These are phyloP conservation scores for Leptoteleia sp. DNA, from an alignment of 1,140 invertebrate genomes.

Conservation along the genomic window DNA sequence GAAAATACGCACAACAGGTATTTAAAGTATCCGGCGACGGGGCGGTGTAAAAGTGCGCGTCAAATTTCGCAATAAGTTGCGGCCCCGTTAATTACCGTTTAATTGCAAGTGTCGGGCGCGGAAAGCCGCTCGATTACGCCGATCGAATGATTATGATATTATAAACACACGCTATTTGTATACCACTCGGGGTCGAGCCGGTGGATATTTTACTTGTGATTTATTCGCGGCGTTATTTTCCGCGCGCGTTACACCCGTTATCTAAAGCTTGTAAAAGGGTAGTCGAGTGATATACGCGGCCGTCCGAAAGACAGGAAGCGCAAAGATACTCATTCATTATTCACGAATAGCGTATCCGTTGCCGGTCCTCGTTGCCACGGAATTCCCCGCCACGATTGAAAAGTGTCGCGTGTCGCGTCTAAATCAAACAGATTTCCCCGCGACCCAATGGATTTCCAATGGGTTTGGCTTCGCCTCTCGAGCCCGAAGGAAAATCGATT, in stretches of 20 bases:
- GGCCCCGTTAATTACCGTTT: no score
- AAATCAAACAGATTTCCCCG: constrained; percentile 17
- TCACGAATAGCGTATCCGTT: constrained; percentile 38
- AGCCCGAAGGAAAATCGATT: no score
- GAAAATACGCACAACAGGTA: no score
- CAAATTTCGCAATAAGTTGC: no score
- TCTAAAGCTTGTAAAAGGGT: constrained; percentile 45
- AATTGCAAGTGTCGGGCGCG: no score
- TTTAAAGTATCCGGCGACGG: no score
- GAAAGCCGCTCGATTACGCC: no score
- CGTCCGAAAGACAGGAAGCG: constrained; percentile 35
- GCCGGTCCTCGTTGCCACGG: not conserved
- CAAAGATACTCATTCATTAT: constrained; percentile 49
- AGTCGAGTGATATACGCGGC: constrained; percentile 30
- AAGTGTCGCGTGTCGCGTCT: constrained; percentile 22
- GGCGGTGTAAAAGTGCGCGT: no score
- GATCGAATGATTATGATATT: constrained; percentile 16
- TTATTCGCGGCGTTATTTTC: constrained; percentile 32
- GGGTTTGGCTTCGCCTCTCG: no score
- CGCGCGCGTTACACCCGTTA: constrained; percentile 30
- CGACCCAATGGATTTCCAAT: constrained; percentile 12
- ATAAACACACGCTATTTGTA: constrained; percentile 25
- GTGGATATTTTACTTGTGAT: constrained; percentile 35
- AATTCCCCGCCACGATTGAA: constrained; percentile 31
- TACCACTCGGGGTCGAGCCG: constrained; percentile 18